These are phyloP conservation scores for Drosophila rhopaloa DNA, from an alignment of 1,140 invertebrate genomes.

Conservation along the genomic window DNA sequence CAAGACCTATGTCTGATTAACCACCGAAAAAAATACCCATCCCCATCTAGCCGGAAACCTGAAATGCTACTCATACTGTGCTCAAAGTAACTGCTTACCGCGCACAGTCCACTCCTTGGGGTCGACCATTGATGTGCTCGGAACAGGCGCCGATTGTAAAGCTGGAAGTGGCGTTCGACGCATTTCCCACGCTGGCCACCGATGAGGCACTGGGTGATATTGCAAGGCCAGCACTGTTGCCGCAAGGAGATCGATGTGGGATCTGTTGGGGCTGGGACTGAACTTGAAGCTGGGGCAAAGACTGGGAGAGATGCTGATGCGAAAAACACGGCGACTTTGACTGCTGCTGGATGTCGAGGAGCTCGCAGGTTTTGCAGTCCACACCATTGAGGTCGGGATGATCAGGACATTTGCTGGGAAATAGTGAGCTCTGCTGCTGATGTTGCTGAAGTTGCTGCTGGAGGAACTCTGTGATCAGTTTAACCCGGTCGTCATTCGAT, in stretches of 20 bases:
- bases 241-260: conserved; percentile 67
- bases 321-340: conserved; percentile 59
- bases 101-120: conserved; percentile 96
- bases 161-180: conserved; percentile 61
- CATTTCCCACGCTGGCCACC: conserved; percentile 76
- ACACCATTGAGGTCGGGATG: conserved; percentile 73
- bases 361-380: conserved; percentile 81
- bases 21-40: not conserved
- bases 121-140: conserved; percentile 97
- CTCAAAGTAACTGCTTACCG: conserved; percentile 64
- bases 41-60: not conserved
- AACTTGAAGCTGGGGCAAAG: conserved; percentile 69
- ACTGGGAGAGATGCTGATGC: conserved; percentile 29
- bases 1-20: conserved; percentile 10
- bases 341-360: conserved; percentile 63
- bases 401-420: conserved; percentile 78
- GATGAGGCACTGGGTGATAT: conserved; percentile 87
- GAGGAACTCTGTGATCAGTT: conserved; percentile 77
- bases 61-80: not conserved
- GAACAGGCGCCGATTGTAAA: conserved; percentile 96
- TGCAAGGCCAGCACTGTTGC: conserved; percentile 68
- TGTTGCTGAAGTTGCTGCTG: conserved; percentile 76
- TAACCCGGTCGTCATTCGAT: conserved; percentile 66
- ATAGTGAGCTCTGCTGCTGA: conserved; percentile 58
- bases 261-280: conserved; percentile 56